Percentiles rank a stretch among this genome's conserved stretches.
These are phyloP conservation scores for Dolichallabes microphthalmus DNA, from an alignment of 2,113 vertebrate species.

Conservation along the genomic window DNA sequence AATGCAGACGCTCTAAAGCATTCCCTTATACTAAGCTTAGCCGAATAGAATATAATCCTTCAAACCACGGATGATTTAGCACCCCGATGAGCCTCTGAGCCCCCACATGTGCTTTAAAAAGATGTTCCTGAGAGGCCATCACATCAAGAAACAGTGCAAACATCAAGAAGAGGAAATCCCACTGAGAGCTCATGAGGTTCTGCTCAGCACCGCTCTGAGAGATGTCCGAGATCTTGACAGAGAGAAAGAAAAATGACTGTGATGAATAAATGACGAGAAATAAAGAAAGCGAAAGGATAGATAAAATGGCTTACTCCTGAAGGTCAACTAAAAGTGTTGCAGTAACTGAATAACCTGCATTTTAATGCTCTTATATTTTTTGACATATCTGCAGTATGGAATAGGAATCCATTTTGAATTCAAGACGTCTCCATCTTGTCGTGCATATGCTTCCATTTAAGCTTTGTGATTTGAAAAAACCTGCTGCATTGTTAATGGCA, in stretches of 20 bases:
- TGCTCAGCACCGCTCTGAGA: background rate
- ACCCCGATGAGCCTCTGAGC: conserved; percentile 17
- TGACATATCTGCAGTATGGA: background rate
- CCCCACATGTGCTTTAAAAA: conserved; percentile 3
- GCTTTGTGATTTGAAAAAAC: background rate
- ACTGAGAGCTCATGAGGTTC: background rate
- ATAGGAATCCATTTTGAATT: background rate
- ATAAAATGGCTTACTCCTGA: background rate
- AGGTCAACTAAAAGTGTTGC: background rate
- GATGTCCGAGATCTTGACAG: background rate
- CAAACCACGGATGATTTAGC: background rate
- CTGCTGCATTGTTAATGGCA: background rate
- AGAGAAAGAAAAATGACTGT: background rate
- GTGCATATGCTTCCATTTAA: background rate
- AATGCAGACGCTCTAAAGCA: background rate
- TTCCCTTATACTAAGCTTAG: conserved; percentile 13
- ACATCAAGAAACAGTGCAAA: background rate
- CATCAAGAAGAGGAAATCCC: background rate
- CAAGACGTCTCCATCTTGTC: background rate
- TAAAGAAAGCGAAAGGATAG: background rate
- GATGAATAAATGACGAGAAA: conserved; percentile 7
- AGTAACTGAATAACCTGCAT: background rate
- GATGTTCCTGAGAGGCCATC: conserved; percentile 1
- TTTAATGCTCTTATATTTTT: background rate
- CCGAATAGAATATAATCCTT: background rate